Percentiles rank a stretch among this genome's conserved stretches.
Evolutionary conservation across 2,797 vertebrate species (phyloP).

Genomic region (Philypnodon macrostomus): DNA sequence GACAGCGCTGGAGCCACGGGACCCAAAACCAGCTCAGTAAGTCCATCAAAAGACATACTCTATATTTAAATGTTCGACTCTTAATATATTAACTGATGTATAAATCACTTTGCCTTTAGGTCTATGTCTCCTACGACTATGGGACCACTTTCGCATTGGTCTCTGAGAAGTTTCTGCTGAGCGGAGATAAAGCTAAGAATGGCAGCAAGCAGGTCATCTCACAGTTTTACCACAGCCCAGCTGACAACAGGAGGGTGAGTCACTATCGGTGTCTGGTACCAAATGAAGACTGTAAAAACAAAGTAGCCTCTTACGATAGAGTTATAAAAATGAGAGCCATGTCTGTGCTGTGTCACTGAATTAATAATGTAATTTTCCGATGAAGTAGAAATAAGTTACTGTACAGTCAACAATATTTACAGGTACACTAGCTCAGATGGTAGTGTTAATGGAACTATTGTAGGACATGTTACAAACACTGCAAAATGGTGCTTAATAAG

Average conservation of each 20-base stretch:
- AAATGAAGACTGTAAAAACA: not conserved
- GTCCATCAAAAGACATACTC: constrained; percentile 40
- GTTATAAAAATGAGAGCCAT: not conserved
- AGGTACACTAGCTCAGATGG: too few species aligned
- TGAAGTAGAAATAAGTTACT: too few species aligned
- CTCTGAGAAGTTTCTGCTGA: constrained; percentile 83
- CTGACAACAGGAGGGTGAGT: constrained; percentile 91
- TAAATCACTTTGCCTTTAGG: constrained; percentile 69
- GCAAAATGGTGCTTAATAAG: too few species aligned
- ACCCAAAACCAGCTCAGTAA: constrained; percentile 89
- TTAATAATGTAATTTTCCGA: not conserved
- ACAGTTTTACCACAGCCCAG: constrained; percentile 98
- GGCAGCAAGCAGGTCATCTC: constrained; percentile 83
- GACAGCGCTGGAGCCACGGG: constrained; percentile 86
- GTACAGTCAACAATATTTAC: not conserved
- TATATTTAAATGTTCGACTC: too few species aligned
- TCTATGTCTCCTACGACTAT: constrained; percentile 93
- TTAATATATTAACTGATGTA: not conserved
- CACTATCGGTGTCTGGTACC: not conserved
- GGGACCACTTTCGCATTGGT: constrained; percentile 86
- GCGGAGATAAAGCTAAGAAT: constrained; percentile 72
- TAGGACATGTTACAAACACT: too few species aligned
- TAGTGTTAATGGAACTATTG: too few species aligned
- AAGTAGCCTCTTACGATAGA: not conserved
- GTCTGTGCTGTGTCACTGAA: not conserved